Evolutionary conservation across 2,888 invertebrate species (phyloP), one percentile per base, ranked within the genome.

Genomic region (Lymantria monacha): DNA sequence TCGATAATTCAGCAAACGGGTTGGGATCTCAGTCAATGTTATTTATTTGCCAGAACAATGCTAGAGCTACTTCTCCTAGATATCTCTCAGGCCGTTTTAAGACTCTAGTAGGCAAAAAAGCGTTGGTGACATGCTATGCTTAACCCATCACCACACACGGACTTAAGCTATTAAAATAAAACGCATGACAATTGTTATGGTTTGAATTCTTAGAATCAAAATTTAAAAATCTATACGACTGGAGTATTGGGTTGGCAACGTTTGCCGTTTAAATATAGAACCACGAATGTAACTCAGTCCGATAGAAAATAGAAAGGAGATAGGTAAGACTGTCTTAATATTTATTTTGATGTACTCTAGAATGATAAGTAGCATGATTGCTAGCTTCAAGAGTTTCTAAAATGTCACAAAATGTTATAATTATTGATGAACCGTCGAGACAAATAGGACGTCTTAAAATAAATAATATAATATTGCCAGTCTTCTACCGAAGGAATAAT

Each of bases 191-290:
- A 22, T 22, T 22, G 22, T 49, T 49, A 49, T 44, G 51, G 48
- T 44, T 41, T 42, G 47, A 51, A 43, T 58, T 57, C 58, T 40
- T 41, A 57, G 65, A 63, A 64, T 45, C 45, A 51, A 56, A 22
- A 51, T 37, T 55, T 15, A 52, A 63, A 64, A 55, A 50, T 51
- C 45, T 62, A 52, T 64, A 55, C 40, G 58, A 49, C 63, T 63
- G 57, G 69, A 69, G 63, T 77, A 74, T 80, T 74, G 69, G 74
- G 75, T 78, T 79, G 78, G 81, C 81, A 81, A 76, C 75, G 70
- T 61, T 72, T 74, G 59, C 62, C 49, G n/a, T 59, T 72, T 70
- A 74, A 74, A 61, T 72, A 76, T 75, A 76, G 60, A 64, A 65
- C 55, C 50, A 64, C 54, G 65, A 70, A 72, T 66, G 63, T 64